Evolutionary conservation across 2,888 invertebrate genomes (phyloP).

Genomic region (Nephrotoma appendiculata): DNA sequence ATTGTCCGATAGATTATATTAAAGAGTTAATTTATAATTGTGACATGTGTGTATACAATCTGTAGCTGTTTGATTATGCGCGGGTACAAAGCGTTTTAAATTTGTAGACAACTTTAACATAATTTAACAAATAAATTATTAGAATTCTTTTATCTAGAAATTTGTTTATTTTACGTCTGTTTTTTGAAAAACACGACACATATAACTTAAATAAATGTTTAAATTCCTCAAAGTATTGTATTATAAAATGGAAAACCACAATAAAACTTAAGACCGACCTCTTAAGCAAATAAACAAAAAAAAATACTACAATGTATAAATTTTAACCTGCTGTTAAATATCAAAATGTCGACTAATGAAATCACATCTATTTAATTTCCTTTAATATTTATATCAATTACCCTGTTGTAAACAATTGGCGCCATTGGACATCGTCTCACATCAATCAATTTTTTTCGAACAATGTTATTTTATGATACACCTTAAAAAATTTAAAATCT

Average conservation of each 20-base stretch:
- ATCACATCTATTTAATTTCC: background rate
- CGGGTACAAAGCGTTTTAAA: background rate
- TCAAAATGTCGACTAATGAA: background rate
- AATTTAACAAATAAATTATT: background rate
- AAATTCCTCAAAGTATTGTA: background rate
- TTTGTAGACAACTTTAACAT: background rate
- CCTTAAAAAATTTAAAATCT: background rate
- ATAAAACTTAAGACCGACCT: background rate
- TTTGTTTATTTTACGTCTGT: background rate
- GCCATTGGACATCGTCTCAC: background rate
- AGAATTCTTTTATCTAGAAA: background rate
- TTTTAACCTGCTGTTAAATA: background rate
- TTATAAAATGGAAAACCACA: background rate
- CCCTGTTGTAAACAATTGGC: background rate
- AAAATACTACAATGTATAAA: background rate
- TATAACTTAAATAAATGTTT: background rate
- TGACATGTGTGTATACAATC: background rate
- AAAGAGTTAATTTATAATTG: background rate
- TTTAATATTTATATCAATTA: background rate
- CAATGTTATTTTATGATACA: background rate
- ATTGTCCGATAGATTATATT: background rate
- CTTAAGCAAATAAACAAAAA: background rate
- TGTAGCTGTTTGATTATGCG: background rate
- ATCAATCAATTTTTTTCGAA: background rate
- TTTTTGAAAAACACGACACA: background rate